Evolutionary conservation across 1,140 invertebrate species (phyloP).

Genomic region (Papilio dardanus): DNA sequence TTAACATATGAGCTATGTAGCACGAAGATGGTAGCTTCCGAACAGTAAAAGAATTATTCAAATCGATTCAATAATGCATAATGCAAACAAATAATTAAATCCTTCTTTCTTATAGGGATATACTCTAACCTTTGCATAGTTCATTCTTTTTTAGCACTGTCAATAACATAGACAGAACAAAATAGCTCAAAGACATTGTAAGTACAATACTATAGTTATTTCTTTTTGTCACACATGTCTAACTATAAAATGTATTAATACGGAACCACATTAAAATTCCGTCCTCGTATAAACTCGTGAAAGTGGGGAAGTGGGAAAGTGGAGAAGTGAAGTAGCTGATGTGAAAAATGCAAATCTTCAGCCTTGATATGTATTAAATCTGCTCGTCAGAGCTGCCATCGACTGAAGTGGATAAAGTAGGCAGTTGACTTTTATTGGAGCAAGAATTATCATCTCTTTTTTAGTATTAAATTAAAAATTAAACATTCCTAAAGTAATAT

Average conservation of each 20-base stretch:
- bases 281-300: neutral
- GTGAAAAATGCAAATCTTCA: constrained; percentile 24
- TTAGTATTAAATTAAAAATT: neutral
- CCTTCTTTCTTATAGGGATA: too few relatives aligned
- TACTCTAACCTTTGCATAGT: too few relatives aligned
- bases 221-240: neutral
- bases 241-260: neutral
- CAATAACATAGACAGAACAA: neutral
- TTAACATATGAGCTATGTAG: too few relatives aligned
- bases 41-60: too few relatives aligned
- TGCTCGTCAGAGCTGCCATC: neutral
- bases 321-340: constrained; percentile 11
- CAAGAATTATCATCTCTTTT: neutral
- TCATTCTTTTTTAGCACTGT: neutral
- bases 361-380: constrained; percentile 21
- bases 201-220: too few relatives aligned
- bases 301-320: constrained; percentile 3
- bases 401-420: neutral
- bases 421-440: constrained; percentile 1
- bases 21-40: too few relatives aligned
- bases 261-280: constrained; percentile 12
- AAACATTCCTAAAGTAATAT: neutral
- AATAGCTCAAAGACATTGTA: neutral
- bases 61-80: too few relatives aligned
- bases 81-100: too few relatives aligned